A percentile compares a stretch with the other conserved stretches of the same genome.
phyloP scores from a whole-genome alignment of 2,797 vertebrate genomes.

The Knipowitschia caucasica region DNA sequence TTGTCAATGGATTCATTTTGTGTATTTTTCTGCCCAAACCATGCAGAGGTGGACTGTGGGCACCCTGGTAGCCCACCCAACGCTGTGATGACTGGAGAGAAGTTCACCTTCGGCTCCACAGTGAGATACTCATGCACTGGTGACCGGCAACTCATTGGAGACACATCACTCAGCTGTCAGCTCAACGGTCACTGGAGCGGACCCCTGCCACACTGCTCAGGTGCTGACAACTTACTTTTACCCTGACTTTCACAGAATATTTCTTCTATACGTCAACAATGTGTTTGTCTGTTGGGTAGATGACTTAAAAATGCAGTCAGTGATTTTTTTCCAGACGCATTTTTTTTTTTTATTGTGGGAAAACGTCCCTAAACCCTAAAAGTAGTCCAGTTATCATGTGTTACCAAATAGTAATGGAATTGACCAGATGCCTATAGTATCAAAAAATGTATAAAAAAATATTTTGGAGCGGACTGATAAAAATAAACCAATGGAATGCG shows the following conservation, averaged over 20 bases:
- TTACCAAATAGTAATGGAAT: too few species aligned
- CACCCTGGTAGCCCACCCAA: conserved; percentile 90
- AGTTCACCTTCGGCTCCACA: conserved; percentile 90
- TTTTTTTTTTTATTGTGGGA: too few species aligned
- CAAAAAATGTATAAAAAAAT: too few species aligned
- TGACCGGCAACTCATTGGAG: conserved; percentile 83
- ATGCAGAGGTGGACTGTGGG: conserved; percentile 92
- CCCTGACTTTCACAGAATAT: conserved; percentile 10
- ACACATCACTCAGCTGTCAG: conserved; percentile 87
- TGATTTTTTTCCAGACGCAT: too few species aligned
- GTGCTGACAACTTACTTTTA: conserved; percentile 60
- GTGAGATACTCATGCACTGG: conserved; percentile 89
- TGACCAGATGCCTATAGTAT: too few species aligned
- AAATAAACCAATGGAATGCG: too few species aligned
- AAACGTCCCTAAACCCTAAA: too few species aligned
- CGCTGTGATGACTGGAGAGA: conserved; percentile 85
- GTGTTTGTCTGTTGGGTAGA: too few species aligned
- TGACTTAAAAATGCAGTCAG: too few species aligned
- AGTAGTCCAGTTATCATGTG: too few species aligned
- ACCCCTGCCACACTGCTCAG: conserved; percentile 95
- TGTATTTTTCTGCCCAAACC: conserved; percentile 14
- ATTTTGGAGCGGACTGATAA: too few species aligned
- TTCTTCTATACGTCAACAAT: neutral
- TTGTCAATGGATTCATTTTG: too few species aligned
- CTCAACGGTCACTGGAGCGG: conserved; percentile 93